Base-by-base conservation (phyloP, 2,113 vertebrate species). In the Eclectus roratus region DNA sequence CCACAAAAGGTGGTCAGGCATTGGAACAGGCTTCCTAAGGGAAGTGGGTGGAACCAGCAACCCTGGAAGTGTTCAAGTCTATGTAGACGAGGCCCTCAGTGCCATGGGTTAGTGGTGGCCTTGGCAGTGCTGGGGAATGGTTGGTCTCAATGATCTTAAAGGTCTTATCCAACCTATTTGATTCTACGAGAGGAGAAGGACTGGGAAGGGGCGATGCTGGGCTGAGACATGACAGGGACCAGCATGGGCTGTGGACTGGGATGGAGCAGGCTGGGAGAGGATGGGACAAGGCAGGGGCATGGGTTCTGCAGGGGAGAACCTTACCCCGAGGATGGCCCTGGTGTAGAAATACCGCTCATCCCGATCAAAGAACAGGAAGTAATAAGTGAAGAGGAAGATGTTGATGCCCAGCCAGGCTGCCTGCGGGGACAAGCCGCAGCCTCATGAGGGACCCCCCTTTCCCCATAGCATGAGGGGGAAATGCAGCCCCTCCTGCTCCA, bases 341-440 rank as follows among this genome's bases (percentile, higher is more conserved):
- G 99, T 99, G 97, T 99, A 99, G 96, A 96, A 98, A 96, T 97
- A 99, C 24, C 56, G 69, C 9, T 97, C 91, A 0, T 95, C 94
- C 71, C 23, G 64, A 61, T 99, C 98, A 80, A 98, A 99, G 25
- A 96, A 92, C 31, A 98, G 65, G 94, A 99, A 99, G 85, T 96
- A 98, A 84, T 97, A 96, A 1, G 98, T 97, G 94, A 99, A 99
- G 44, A 99, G 95, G 91, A 99, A 99, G 81, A 98, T 96, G 92
- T 99, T 99, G 97, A 99, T 97, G 69, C 92, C 98, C 97, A 99
- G 97, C 99, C 99, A 99, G 78, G 97, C 97, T 64, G 97, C 96
- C 99, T 99, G 89, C 0, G 0, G 46, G 47, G 63, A 43, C 68
- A 79, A 93, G 29, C n/a, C 37, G 2, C 2, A 15, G 53, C 33